Conservation (phyloP, 2,797 vertebrate genomes). For the Choloepus didactylus region DNA sequence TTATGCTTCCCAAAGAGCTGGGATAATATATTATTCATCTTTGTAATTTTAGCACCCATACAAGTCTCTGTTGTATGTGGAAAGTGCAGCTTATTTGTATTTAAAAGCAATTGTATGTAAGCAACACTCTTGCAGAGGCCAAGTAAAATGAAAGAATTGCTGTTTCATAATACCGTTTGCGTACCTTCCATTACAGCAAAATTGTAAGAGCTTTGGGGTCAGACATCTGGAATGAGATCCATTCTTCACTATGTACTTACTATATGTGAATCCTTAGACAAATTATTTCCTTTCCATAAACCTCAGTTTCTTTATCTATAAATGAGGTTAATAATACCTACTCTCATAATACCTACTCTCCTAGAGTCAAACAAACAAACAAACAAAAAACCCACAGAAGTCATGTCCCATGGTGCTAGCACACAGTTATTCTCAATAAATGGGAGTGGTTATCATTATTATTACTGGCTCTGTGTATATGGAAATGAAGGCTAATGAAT, state of each 20-base stretch:
- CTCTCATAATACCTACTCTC: not conserved
- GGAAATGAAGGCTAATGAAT: constrained; percentile 71
- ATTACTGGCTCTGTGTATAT: constrained; percentile 41
- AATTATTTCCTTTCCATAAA: constrained; percentile 3
- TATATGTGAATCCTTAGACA: not conserved
- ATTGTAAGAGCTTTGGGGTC: not conserved
- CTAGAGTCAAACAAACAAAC: constrained; percentile 33
- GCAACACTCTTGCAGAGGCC: not conserved
- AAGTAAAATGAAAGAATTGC: not conserved
- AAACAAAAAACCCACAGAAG: not conserved
- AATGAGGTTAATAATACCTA: not conserved
- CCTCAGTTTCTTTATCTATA: constrained; percentile 1
- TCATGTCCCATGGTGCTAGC: not conserved
- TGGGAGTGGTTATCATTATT: not conserved
- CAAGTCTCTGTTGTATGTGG: not conserved
- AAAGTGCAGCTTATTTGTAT: constrained; percentile 37
- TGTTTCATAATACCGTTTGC: not conserved
- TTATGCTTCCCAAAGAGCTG: not conserved
- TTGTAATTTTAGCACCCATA: not conserved
- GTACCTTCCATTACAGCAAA: not conserved
- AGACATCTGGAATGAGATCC: not conserved
- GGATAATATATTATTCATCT: not conserved
- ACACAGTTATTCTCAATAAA: constrained; percentile 30
- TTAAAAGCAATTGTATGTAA: constrained; percentile 34
- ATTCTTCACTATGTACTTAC: not conserved